phyloP scores from a whole-genome alignment of 2,797 vertebrate species.

The Pangasius macronema region DNA sequence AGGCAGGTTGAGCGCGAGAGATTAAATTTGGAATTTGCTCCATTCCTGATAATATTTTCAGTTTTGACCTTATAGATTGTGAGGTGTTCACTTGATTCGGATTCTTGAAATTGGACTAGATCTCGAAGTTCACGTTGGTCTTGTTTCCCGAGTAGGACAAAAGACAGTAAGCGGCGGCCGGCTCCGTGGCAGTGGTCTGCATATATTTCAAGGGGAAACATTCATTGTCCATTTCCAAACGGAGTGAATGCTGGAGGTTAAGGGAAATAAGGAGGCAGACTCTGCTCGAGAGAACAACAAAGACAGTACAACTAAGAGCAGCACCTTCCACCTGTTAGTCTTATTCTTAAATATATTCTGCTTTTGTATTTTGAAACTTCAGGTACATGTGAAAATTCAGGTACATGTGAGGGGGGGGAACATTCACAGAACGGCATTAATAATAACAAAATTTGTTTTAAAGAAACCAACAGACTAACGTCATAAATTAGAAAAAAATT shows the following conservation, averaged over 20 bases:
- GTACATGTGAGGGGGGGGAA: not conserved
- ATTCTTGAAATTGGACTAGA: too few relatives aligned
- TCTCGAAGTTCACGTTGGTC: too few relatives aligned
- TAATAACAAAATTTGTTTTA: not conserved
- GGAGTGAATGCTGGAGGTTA: conserved; percentile 50
- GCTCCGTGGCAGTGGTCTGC: conserved; percentile 69
- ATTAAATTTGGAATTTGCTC: not conserved
- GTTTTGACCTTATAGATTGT: too few relatives aligned
- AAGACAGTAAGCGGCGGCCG: conserved; percentile 59
- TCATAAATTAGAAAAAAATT: not conserved
- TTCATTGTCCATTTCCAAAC: conserved; percentile 68
- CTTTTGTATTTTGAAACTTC: conserved; percentile 5
- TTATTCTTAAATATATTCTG: not conserved
- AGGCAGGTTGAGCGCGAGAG: not conserved
- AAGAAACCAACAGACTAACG: not conserved
- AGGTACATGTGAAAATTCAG: not conserved
- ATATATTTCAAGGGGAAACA: conserved; percentile 75
- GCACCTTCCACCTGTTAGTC: conserved; percentile 15
- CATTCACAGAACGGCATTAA: conserved; percentile 20
- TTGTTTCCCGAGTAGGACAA: conserved; percentile 16
- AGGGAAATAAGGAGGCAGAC: conserved; percentile 35
- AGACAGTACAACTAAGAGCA: conserved; percentile 33
- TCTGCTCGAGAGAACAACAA: conserved; percentile 24
- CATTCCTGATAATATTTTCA: not conserved
- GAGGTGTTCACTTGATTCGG: too few relatives aligned